Conservation (phyloP, 1,140 invertebrate species). For the Penaeus indicus region DNA sequence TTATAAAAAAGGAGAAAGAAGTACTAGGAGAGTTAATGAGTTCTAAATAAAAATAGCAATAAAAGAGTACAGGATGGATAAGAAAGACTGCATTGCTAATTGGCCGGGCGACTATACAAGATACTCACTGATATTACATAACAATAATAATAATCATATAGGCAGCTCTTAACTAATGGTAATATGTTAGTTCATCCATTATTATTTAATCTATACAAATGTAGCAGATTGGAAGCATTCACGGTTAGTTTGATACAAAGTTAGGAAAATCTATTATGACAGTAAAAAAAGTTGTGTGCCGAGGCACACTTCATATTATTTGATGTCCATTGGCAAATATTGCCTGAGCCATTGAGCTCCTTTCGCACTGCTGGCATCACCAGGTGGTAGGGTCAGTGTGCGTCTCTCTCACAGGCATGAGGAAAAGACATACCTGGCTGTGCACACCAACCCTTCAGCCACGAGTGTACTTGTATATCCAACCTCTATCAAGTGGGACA, state of each 20-base stretch:
- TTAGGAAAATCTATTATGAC: conserved; percentile 56
- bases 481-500: too few species aligned
- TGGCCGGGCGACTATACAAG: conserved; percentile 59
- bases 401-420: not conserved
- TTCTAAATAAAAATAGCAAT: conserved; percentile 43
- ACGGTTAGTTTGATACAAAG: conserved; percentile 58
- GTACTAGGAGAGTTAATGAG: conserved; percentile 41
- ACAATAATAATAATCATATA: conserved; percentile 61
- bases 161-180: conserved; percentile 52
- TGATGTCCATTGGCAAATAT: conserved; percentile 6
- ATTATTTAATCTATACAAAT: conserved; percentile 56
- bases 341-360: conserved; percentile 19
- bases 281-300: conserved; percentile 52
- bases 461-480: conserved; percentile 46
- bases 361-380: conserved; percentile 34
- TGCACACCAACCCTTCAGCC: conserved; percentile 29
- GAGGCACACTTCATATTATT: conserved; percentile 42
- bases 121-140: conserved; percentile 50
- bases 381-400: not conserved
- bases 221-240: conserved; percentile 62
- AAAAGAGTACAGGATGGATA: conserved; percentile 53
- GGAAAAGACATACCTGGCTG: not conserved
- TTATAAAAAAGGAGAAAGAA: conserved; percentile 32
- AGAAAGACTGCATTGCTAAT: conserved; percentile 52
- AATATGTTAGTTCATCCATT: conserved; percentile 51